Evolutionary conservation across 2,888 invertebrate species (phyloP).

Genomic region (Heterodera filipjevi): DNA sequence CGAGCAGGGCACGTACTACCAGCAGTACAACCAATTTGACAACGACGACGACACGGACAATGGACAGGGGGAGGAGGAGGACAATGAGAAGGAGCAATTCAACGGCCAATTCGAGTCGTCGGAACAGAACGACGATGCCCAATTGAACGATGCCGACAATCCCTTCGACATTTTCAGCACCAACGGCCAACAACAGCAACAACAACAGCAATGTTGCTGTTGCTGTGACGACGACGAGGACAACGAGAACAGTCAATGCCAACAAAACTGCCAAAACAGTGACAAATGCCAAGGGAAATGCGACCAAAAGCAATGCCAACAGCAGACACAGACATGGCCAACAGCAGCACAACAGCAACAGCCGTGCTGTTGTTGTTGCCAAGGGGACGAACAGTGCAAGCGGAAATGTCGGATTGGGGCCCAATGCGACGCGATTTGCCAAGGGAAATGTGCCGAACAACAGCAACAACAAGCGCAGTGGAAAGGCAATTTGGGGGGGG

Average conservation of each 20-base stretch:
- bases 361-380: too few relatives aligned
- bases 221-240: conserved; percentile 8
- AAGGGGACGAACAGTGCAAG: neutral
- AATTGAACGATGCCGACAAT: neutral
- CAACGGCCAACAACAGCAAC: neutral
- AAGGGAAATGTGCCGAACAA: neutral
- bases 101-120: conserved; percentile 17
- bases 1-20: conserved; percentile 4
- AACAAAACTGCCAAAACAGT: conserved; percentile 20
- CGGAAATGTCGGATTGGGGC: too few relatives aligned
- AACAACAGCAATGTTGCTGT: neutral
- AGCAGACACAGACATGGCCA: neutral
- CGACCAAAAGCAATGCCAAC: conserved; percentile 9
- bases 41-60: conserved; percentile 37
- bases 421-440: too few relatives aligned
- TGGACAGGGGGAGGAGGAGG: neutral
- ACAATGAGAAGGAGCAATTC: conserved; percentile 8
- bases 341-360: neutral
- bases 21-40: conserved; percentile 25
- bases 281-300: conserved; percentile 20
- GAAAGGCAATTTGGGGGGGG: neutral
- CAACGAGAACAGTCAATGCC: neutral
- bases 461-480: neutral
- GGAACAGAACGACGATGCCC: conserved; percentile 11
- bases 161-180: neutral